Conservation (phyloP, 2,888 invertebrate species). For the Eledone cirrhosa region DNA sequence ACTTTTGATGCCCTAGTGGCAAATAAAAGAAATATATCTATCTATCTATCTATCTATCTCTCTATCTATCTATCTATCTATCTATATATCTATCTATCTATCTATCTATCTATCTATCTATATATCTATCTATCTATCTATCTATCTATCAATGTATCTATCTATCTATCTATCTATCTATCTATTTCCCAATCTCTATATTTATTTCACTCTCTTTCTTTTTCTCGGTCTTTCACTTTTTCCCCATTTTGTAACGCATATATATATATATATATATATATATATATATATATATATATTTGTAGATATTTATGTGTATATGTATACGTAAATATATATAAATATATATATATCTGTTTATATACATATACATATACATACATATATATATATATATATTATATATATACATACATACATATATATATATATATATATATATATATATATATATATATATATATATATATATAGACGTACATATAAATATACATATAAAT, state of each 20-base stretch:
- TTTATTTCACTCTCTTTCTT: not conserved
- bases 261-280: not conserved
- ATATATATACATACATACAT: not conserved
- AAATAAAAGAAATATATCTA: no score
- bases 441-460: slow-evolving; percentile 6
- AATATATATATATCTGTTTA: no score
- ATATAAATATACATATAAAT: no score
- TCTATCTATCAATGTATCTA: not conserved
- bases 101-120: no score
- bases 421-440: not conserved
- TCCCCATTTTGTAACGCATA: not conserved
- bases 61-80: no score
- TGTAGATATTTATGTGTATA: not conserved
- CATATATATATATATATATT: not conserved
- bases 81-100: no score
- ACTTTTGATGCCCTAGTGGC: no score
- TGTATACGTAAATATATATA: not conserved
- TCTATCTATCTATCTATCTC: no score
- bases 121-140: not conserved
- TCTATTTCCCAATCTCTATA: not conserved
- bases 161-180: not conserved
- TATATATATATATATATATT: not conserved
- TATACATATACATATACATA: not conserved
- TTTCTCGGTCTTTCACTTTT: not conserved
- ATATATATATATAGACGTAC: no score